These are phyloP conservation scores for Phenganax stokvisi DNA, from an alignment of 92 coral and sea anemone species.

Conservation along the genomic window DNA sequence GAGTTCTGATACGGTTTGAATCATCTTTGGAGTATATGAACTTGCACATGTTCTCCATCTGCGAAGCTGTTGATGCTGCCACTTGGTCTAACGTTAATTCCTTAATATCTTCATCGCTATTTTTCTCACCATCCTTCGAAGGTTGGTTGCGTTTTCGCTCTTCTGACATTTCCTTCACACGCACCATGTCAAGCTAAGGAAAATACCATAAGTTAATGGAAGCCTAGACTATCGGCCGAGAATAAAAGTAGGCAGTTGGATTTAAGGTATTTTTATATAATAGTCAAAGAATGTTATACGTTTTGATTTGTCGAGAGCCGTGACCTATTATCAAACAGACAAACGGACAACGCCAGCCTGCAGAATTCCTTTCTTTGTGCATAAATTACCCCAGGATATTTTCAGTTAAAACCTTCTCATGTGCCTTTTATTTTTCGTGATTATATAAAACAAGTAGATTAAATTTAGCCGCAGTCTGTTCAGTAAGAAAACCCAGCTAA, in stretches of 20 bases:
- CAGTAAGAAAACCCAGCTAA: too few species aligned
- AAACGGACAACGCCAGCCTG: too few species aligned
- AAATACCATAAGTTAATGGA: background rate
- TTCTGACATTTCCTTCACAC: conserved; percentile 39
- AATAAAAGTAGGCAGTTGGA: too few species aligned
- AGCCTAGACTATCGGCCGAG: too few species aligned
- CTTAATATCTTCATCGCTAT: conserved; percentile 5
- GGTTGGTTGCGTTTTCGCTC: conserved; percentile 39
- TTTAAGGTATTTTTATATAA: too few species aligned
- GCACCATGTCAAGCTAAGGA: conserved; percentile 31
- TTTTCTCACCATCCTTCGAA: conserved; percentile 19
- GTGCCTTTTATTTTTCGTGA: background rate
- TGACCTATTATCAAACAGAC: too few species aligned
- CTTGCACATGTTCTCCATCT: conserved; percentile 69
- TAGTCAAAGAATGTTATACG: too few species aligned
- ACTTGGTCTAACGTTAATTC: conserved; percentile 13
- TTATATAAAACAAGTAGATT: too few species aligned
- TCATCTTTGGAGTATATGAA: conserved; percentile 92
- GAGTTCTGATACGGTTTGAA: conserved; percentile 87
- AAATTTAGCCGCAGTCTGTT: too few species aligned
- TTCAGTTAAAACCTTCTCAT: background rate
- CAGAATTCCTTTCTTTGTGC: background rate
- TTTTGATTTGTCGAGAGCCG: too few species aligned
- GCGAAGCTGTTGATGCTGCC: conserved; percentile 51
- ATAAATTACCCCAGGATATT: background rate